Base-by-base conservation (phyloP, 2,113 vertebrate species). In the Neopipo cinnamomea region DNA sequence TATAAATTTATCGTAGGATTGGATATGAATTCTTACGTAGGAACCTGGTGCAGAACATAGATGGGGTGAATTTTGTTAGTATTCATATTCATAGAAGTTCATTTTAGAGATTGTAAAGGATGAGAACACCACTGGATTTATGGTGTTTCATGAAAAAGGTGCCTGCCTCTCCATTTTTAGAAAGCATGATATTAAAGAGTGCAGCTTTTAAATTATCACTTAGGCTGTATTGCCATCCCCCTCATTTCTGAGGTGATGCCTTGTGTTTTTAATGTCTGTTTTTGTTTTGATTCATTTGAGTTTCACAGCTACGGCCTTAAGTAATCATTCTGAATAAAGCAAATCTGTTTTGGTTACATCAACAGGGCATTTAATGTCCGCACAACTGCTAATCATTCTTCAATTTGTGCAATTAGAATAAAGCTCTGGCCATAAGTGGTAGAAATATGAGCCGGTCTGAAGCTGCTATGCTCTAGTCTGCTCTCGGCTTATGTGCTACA, bases 381-480 rank as follows among this genome's bases (percentile, higher is more conserved):
- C 82, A 63, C n/a, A 93, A 65, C 91, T 81, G 92, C 92, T 95
- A 94, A 91, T 97, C 68, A 74, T 63, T 88, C 94, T 93, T 92
- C 91, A 91, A 58, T 94, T 93, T 82, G 68, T 93, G 91, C 82
- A 92, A 87, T 92, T 96, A 94, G 50, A 87, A 22, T 91, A 71
- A 90, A 96, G 68, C 75, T 90, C 17, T 2, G 88, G 78, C 86
- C 55, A 27, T 76, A 88, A 96, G 91, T 82, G 53, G 68, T 81
- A 73, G 78, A 84, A 95, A 88, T 85, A 63, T 12, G 58, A 88
- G 71, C 50, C 62, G 78, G 49, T 65, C 39, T 59, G 72, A 67
- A 66, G 76, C 81, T 95, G 65, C 65, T 86, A 9, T 52, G 65
- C 67, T 74, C 30, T 91, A 5, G 4, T 74, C 75, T 89, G 62